A percentile compares a stretch with the other conserved stretches of the same genome.
Evolutionary conservation across 2,797 vertebrate species (phyloP).

Genomic region (Falco berigora): DNA sequence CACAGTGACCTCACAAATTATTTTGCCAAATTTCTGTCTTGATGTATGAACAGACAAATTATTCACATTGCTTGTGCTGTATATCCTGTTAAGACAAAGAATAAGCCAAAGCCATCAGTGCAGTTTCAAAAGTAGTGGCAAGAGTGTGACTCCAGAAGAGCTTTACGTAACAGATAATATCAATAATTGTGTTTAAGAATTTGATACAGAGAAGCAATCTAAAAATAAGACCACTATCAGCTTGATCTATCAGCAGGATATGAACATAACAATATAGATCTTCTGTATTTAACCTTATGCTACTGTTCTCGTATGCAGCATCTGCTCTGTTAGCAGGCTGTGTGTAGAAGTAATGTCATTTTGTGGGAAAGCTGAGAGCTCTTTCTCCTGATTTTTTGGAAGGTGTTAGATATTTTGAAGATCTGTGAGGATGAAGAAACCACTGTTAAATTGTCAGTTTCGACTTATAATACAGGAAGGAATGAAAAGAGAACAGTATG

Average conservation of each 20-base stretch:
- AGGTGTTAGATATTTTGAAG: slow-evolving; percentile 77
- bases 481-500: slow-evolving; percentile 66
- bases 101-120: background rate
- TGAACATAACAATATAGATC: background rate
- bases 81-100: background rate
- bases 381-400: background rate
- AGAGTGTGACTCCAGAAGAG: background rate
- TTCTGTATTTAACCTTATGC: background rate
- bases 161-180: background rate
- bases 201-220: background rate
- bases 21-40: background rate
- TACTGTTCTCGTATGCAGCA: background rate
- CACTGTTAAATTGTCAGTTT: slow-evolving; percentile 59
- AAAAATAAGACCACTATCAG: background rate
- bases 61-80: background rate
- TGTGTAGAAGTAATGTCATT: background rate
- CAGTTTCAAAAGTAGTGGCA: background rate
- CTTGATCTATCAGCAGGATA: background rate
- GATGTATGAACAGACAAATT: background rate
- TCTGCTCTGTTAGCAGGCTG: background rate
- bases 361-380: background rate
- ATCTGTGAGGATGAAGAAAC: slow-evolving; percentile 71
- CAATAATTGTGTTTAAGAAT: background rate
- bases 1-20: background rate
- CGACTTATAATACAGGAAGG: slow-evolving; percentile 73